Percentiles rank a stretch among this genome's conserved stretches.
phyloP scores from a whole-genome alignment of 2,797 vertebrate genomes.

The Oreochromis grahami region DNA sequence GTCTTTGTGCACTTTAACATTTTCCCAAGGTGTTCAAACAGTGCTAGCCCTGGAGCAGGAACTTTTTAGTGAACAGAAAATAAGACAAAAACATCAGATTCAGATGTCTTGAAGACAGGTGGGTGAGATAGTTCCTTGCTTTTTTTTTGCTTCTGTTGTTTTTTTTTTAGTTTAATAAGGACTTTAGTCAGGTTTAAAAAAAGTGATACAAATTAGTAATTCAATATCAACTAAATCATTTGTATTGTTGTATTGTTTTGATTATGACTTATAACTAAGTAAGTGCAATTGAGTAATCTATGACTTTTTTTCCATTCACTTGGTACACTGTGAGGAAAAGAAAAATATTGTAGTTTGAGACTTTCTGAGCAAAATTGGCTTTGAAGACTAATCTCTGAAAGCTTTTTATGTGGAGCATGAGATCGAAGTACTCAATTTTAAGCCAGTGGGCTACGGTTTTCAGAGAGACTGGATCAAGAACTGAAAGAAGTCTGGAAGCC shows the following conservation, averaged over 20 bases:
- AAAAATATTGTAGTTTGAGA: not conserved
- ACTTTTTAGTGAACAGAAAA: not conserved
- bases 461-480: not conserved
- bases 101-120: not conserved
- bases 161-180: not conserved
- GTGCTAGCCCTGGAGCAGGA: not conserved
- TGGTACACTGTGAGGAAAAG: not conserved
- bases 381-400: not conserved
- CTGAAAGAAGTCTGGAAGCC: not conserved
- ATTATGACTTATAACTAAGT: not conserved
- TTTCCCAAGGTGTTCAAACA: not conserved
- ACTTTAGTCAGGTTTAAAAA: not conserved
- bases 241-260: not conserved
- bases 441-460: not conserved
- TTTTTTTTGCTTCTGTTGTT: not conserved
- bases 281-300: not conserved
- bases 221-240: rapidly evolving
- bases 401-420: not conserved
- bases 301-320: not conserved
- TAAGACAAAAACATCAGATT: not conserved
- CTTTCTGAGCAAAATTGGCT: not conserved
- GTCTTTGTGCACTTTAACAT: not conserved
- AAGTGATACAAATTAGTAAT: not conserved
- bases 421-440: not conserved
- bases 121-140: not conserved